A percentile compares a stretch with the other conserved stretches of the same genome.
Evolutionary conservation across 2,797 vertebrate genomes (phyloP).

Genomic region (Gymnopithys bicolor): DNA sequence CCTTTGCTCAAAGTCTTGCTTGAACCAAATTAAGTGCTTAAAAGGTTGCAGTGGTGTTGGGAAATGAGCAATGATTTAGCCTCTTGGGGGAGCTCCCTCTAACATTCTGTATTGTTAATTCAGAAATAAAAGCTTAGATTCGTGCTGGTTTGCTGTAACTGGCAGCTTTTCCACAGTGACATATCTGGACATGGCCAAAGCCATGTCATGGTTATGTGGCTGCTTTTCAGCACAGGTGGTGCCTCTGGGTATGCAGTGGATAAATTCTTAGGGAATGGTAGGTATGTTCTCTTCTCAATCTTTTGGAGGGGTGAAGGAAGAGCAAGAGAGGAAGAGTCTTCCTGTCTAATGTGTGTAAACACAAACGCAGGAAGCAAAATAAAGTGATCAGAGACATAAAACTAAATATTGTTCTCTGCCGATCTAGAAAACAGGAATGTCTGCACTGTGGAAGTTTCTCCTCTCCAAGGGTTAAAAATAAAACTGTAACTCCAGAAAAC

Average conservation of each 20-base stretch:
- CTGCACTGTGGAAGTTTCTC: neutral
- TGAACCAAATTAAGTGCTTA: neutral
- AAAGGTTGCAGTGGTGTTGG: neutral
- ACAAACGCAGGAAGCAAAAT: neutral
- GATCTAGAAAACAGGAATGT: neutral
- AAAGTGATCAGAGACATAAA: neutral
- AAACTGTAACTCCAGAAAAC: neutral
- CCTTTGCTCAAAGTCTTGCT: neutral
- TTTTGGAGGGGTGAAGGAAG: neutral
- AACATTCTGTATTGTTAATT: neutral
- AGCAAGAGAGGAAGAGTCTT: neutral
- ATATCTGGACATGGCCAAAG: fast-evolving
- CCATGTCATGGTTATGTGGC: neutral
- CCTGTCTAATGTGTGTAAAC: neutral
- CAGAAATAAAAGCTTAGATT: neutral
- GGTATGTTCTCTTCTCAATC: neutral
- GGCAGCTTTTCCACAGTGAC: neutral
- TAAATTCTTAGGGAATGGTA: neutral
- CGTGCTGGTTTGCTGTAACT: neutral
- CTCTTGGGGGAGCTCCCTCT: neutral
- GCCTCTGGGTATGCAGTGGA: neutral
- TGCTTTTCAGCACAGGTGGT: neutral
- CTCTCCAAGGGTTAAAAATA: neutral
- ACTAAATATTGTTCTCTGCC: neutral
- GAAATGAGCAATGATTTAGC: neutral